Percentiles rank a stretch among this genome's conserved stretches.
Conservation (phyloP, 1,140 invertebrate genomes). For the Hylaeus volcanicus region DNA sequence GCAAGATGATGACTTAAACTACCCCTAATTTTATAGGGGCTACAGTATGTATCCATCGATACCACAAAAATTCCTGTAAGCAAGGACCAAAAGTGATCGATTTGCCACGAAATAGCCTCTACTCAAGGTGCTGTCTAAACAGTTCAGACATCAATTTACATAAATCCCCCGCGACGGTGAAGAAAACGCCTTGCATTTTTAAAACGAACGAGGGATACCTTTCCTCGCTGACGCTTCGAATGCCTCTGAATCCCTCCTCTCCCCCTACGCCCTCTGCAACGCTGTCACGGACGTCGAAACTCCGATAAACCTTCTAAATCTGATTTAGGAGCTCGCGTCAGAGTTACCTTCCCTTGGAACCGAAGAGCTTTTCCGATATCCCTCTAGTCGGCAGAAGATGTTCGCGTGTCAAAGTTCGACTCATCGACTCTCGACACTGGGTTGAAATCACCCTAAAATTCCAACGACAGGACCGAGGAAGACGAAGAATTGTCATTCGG, state of each 20-base stretch:
- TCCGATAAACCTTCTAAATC: background rate
- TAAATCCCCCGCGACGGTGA: too few relatives aligned
- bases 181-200: background rate
- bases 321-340: background rate
- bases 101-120: too few relatives aligned
- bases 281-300: background rate
- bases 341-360: background rate
- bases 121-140: too few relatives aligned
- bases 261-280: too few relatives aligned
- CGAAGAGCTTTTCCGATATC: background rate
- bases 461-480: background rate
- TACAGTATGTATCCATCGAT: too few relatives aligned
- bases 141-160: too few relatives aligned
- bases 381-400: background rate
- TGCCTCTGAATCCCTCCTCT: background rate
- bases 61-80: too few relatives aligned
- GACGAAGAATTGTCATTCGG: conserved; percentile 23
- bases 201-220: background rate
- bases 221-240: background rate
- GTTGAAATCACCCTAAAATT: conserved; percentile 4
- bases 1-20: too few relatives aligned
- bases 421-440: background rate
- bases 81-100: too few relatives aligned
- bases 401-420: conserved; percentile 24
- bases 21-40: too few relatives aligned